phyloP scores from a whole-genome alignment of 2,113 vertebrate species.

The Alligator sinensis region DNA sequence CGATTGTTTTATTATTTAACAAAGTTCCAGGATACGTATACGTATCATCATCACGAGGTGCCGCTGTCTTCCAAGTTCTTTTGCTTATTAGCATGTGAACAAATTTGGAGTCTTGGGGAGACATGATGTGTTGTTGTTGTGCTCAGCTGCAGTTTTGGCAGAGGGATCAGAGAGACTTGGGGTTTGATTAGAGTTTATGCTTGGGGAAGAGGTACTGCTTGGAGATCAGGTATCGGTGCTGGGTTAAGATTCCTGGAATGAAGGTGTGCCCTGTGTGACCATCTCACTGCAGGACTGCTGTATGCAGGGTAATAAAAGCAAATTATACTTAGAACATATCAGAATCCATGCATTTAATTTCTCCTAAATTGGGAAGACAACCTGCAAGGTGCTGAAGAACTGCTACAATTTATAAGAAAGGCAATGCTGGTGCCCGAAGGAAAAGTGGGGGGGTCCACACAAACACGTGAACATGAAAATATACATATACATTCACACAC shows the following conservation, averaged over 20 bases:
- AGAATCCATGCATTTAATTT: not conserved
- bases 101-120: not conserved
- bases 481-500: not conserved
- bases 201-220: not conserved
- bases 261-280: not conserved
- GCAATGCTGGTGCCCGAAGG: not conserved
- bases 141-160: no score
- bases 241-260: not conserved
- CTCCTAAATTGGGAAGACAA: not conserved
- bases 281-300: fast-evolving
- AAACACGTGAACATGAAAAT: no score
- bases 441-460: not conserved
- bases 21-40: not conserved
- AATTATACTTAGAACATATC: not conserved
- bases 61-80: not conserved
- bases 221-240: no score
- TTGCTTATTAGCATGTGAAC: not conserved
- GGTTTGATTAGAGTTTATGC: not conserved
- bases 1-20: not conserved
- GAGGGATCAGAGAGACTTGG: not conserved
- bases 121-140: not conserved
- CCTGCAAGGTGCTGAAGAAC: not conserved
- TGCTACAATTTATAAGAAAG: not conserved
- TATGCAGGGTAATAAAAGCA: not conserved
- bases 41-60: not conserved